Evolutionary conservation across 2,888 invertebrate genomes (phyloP).

Genomic region (Eucriotettix oculatus): DNA sequence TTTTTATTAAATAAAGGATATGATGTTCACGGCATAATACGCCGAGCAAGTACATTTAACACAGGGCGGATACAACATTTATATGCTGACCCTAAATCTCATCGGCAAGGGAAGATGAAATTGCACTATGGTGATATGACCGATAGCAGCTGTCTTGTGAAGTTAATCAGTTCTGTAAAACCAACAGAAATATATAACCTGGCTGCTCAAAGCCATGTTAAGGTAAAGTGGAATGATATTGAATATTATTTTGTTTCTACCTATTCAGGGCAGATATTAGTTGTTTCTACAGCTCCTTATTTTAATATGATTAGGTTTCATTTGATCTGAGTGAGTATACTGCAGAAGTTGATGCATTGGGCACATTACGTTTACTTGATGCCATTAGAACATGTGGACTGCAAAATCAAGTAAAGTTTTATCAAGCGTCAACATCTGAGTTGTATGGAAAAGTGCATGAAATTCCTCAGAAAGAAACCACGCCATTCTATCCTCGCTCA

Average conservation of each 20-base stretch:
- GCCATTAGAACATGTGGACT: slow-evolving; percentile 81
- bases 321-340: slow-evolving; percentile 98
- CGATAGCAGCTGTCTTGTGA: slow-evolving; percentile 86
- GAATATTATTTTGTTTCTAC: neutral
- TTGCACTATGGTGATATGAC: slow-evolving; percentile 98
- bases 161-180: slow-evolving; percentile 58
- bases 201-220: slow-evolving; percentile 97
- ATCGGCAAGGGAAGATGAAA: slow-evolving; percentile 77
- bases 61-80: slow-evolving; percentile 92
- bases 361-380: slow-evolving; percentile 77
- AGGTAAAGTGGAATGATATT: slow-evolving; percentile 36
- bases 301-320: slow-evolving; percentile 41
- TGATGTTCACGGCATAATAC: slow-evolving; percentile 87
- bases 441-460: slow-evolving; percentile 86
- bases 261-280: neutral
- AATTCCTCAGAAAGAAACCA: slow-evolving; percentile 84
- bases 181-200: slow-evolving; percentile 96
- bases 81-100: slow-evolving; percentile 77
- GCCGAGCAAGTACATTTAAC: slow-evolving; percentile 91
- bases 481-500: slow-evolving; percentile 90
- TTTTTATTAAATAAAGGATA: slow-evolving; percentile 84
- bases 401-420: slow-evolving; percentile 66
- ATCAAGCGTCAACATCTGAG: slow-evolving; percentile 93
- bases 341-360: slow-evolving; percentile 93
- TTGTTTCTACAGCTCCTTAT: neutral